Base-by-base conservation (phyloP, 2,113 vertebrate genomes). In the Siniperca knerii region DNA sequence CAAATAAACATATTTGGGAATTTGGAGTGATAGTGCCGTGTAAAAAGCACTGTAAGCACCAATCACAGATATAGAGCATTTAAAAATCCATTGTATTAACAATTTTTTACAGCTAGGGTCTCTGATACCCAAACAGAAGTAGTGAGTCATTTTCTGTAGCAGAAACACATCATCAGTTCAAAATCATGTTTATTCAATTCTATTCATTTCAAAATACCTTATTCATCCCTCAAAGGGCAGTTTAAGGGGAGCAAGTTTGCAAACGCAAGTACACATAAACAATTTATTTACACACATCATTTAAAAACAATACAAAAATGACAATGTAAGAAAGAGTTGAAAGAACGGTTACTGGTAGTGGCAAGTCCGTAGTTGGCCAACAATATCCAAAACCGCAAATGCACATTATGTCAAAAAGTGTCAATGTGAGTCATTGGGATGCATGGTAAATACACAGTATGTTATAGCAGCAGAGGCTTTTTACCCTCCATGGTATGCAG, bases 401-500 rank as follows among this genome's bases (percentile, higher is more conserved):
- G 16, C 48, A 37, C 33, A 37, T 8, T 40, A 55, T 55, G 33
- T 37, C 10, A 13, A 2, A 12, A 52, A 74, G 23, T 55, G 2
- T 6, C 10, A 33, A 44, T 67, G 23, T 77, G 68, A 79, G 75
- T 77, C 84, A 76, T 79, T 81, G 75, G 69, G 60, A 89, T 87
- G 35, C 81, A 78, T 74, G 33, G 87, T 89, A 88, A 90, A 92
- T 84, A 86, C 80, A 88, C 70, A 60, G 81, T 73, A 66, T 76
- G 40, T 33, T 54, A 54, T 3, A 57, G 54, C 61, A 54, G 80
- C 20, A 16, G 61, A 60, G 55, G 69, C 69, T 85, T 81, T 85
- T 73, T 72, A 83, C 69, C 83, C 86, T 88, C 73, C 60, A 2
- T 71, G 86, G 81, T 92, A 92, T 94, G 91, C 92, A 92, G 89